phyloP scores from a whole-genome alignment of 1,140 invertebrate species.

The Aphaenogaster floridana region DNA sequence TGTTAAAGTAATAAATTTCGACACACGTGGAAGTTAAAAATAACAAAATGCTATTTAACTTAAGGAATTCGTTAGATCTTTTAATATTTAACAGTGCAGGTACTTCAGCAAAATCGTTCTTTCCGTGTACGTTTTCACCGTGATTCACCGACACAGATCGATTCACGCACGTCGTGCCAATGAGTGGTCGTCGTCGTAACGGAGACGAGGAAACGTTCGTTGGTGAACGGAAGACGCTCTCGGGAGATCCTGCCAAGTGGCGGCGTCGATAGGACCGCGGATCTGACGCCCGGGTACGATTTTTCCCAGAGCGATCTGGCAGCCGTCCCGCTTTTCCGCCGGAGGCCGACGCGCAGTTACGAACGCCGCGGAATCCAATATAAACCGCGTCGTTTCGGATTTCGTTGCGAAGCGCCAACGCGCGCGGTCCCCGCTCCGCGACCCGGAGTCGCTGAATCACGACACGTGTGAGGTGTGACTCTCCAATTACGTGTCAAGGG shows the following conservation, averaged over 20 bases:
- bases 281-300: constrained; percentile 36
- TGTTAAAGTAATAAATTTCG: too few relatives aligned
- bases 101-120: too few relatives aligned
- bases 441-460: background rate
- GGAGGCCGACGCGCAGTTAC: constrained; percentile 65
- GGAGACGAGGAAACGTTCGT: background rate
- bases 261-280: constrained; percentile 65
- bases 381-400: constrained; percentile 63
- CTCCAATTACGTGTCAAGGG: background rate
- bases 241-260: background rate
- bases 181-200: background rate
- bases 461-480: background rate
- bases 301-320: constrained; percentile 63
- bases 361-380: constrained; percentile 56
- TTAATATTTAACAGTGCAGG: too few relatives aligned
- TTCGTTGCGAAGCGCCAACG: constrained; percentile 41
- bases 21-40: too few relatives aligned
- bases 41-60: too few relatives aligned
- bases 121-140: background rate
- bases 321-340: constrained; percentile 66
- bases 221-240: background rate
- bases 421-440: background rate
- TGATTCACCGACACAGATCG: background rate
- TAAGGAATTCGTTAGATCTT: too few relatives aligned
- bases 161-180: background rate